Base-by-base conservation (phyloP, 1,140 invertebrate species). In the Drosophila varians region DNA sequence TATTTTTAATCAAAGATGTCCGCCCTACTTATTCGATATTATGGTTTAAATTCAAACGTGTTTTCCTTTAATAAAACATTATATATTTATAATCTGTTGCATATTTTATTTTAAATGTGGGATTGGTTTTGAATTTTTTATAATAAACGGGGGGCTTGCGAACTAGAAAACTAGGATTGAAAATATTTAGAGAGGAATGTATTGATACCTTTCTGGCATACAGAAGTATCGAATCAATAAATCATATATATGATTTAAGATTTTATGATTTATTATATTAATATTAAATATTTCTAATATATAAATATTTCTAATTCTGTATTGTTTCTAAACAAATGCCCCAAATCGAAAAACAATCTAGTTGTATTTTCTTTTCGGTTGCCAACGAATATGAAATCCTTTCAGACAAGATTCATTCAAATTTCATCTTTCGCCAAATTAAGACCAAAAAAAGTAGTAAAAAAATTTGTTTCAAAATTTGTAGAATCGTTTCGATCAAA, bases 1-100 rank as follows among this genome's bases (percentile, higher is more conserved):
- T 86, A 84, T 18, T 83, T 46, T 31, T 78, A 16, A 51, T 7
- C 11, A n/a, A 8, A 31, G n/a, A 11, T 26, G 34, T 43, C 19
- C n/a, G 25, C 14, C 18, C 19, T 34, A 21, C 14, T n/a, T 42
- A 11, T 9, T 48, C 21, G n/a, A 2, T 26, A 2, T 40, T 31
- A 12, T 48, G 11, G 23, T 9, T 28, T 7, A 7, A 34, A 18
- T 68, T 69, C 4, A 9, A 25, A 14, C 28, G 28, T 26, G 26
- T 31, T 60, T 16, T 2, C 16, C 6, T n/a, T 43, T 8, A 18
- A 28, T 42, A 21, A 23, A 31, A 56, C 7, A 18, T 45, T 38
- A 31, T 31, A 31, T 31, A n/a, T 11, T 31, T 31, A 11, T 31
- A 31, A n/a, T 11, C n/a, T 11, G 9, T 11, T 31, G 2, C 0